Base-by-base conservation (phyloP, 2,797 vertebrate genomes). In the Xerus rutilus region DNA sequence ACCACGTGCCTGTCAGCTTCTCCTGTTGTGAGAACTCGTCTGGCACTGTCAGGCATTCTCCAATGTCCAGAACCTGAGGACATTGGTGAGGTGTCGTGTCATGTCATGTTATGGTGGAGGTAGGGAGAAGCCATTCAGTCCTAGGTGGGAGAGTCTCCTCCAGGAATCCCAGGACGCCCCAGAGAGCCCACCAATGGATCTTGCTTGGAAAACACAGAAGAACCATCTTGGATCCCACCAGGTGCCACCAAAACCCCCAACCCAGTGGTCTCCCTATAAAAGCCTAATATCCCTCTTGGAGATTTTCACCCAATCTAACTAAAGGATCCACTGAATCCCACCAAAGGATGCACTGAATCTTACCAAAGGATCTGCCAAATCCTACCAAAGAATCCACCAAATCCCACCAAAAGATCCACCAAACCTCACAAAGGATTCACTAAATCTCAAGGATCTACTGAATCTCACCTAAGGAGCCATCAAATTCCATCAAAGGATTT, bases 11-110 rank as follows among this genome's bases (percentile, higher is more conserved):
- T 0, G 97, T 97, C 74, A 96, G 97, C 86, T 98, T 98, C 87
- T 98, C 98, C 57, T 97, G 96, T 96, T 98, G 83, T 0, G 98
- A 98, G 96, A 98, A 98, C 96, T 98, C 98, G 11, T 98, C 98
- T 0, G 98, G 98, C 39, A 98, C 98, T 0, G 98, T 98, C 21
- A 98, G 96, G 30, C 98, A 98, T 82, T 98, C 98, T 0, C 98
- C 98, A 4, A 98, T 98, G 93, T 98, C 98, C 86, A 98, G 96
- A 74, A 98, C 97, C 98, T 98, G 86, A 43, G 70, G 89, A 69
- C 57, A 52, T 93, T 23, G 45, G 21, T 10, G 12, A 20, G 39
- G 4, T 21, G 49, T 90, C 87, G 74, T 0, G 72, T 52, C 65
- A 70, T 0, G 72, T 47, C 65, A 65, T 0, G 23, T n/a, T 7